Conservation (phyloP, 2,888 invertebrate species). For the Drosophila flavopinicola region DNA sequence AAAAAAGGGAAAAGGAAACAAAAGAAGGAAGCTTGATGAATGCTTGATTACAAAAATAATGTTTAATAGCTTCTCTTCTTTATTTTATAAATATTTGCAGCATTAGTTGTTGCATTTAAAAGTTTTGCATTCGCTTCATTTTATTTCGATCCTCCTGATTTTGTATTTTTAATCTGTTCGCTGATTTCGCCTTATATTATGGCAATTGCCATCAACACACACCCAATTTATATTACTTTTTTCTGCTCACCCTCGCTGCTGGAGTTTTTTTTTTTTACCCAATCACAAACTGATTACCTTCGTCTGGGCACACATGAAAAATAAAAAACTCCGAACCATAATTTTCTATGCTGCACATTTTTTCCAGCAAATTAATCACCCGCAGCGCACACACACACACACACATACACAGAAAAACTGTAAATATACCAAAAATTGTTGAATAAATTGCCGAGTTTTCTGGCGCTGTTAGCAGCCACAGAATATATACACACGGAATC, state of each 20-base stretch:
- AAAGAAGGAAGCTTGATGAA: no score
- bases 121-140: neutral
- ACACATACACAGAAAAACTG: slow-evolving; percentile 15
- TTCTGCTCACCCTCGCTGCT: slow-evolving; percentile 1
- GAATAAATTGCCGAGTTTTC: slow-evolving; percentile 28
- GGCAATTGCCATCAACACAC: slow-evolving; percentile 21
- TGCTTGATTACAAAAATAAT: no score
- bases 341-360: slow-evolving; percentile 41
- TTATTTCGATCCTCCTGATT: neutral
- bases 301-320: slow-evolving; percentile 23
- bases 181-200: no score
- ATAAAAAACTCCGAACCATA: slow-evolving; percentile 16
- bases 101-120: neutral
- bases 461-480: slow-evolving; percentile 25
- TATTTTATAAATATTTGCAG: neutral
- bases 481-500: slow-evolving; percentile 21
- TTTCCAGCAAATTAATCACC: slow-evolving; percentile 70
- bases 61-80: no score
- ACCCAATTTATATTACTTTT: neutral
- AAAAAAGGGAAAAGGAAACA: no score
- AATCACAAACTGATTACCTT: slow-evolving; percentile 51
- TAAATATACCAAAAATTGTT: slow-evolving; percentile 29
- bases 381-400: slow-evolving; percentile 54
- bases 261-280: slow-evolving; percentile 4
- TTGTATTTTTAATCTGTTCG: neutral